Evolutionary conservation across 2,888 invertebrate species (phyloP).

Genomic region (Hoplodrina ambigua): DNA sequence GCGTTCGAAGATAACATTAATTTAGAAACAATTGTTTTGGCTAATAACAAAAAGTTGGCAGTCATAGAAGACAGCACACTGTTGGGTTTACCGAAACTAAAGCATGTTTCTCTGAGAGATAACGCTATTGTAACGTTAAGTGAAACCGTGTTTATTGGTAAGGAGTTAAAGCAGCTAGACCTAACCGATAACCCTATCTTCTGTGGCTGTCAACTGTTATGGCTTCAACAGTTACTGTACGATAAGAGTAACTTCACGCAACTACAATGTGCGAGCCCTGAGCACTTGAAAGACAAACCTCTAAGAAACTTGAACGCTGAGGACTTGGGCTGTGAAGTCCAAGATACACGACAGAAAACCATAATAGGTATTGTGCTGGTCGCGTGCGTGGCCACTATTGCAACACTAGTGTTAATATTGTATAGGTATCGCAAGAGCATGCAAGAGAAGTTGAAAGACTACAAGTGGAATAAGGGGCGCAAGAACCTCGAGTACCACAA

Average conservation of each 20-base stretch:
- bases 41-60: conserved; percentile 94
- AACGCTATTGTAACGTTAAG: conserved; percentile 94
- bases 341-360: conserved; percentile 94
- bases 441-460: conserved; percentile 95
- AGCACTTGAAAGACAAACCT: conserved; percentile 93
- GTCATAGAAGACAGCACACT: conserved; percentile 94
- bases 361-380: conserved; percentile 94
- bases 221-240: conserved; percentile 94
- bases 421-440: conserved; percentile 95
- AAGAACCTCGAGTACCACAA: conserved; percentile 97
- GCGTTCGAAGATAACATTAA: conserved; percentile 95
- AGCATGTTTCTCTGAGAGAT: conserved; percentile 94
- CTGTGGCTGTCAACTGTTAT: conserved; percentile 95
- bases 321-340: conserved; percentile 95
- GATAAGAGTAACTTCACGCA: conserved; percentile 92
- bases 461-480: conserved; percentile 94
- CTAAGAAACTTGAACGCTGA: conserved; percentile 93
- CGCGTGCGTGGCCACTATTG: conserved; percentile 93
- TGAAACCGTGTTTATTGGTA: conserved; percentile 95
- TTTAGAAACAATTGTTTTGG: conserved; percentile 93
- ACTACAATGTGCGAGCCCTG: conserved; percentile 94
- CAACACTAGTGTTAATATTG: conserved; percentile 93
- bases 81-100: conserved; percentile 94
- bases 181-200: conserved; percentile 95
- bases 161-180: conserved; percentile 93